Evolutionary conservation across 2,888 invertebrate genomes (phyloP).

Genomic region (Muschampia plurimacula): DNA sequence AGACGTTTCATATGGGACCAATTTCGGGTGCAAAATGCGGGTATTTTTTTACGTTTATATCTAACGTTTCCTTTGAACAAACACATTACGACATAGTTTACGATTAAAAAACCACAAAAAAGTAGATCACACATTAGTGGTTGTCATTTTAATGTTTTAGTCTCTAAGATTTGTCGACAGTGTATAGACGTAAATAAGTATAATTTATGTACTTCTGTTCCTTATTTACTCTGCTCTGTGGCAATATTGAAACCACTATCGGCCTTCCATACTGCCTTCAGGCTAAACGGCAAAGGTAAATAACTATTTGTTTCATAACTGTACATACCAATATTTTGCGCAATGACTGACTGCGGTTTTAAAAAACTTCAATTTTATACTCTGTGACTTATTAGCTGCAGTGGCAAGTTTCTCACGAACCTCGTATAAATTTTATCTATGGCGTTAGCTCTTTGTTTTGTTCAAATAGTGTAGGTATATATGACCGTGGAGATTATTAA

Average conservation of each 20-base stretch:
- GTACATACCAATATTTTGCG: constrained; percentile 38
- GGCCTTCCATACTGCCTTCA: constrained; percentile 27
- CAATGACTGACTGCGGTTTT: constrained; percentile 27
- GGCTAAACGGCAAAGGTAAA: constrained; percentile 34
- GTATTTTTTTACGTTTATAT: no score
- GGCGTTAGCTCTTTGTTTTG: constrained; percentile 2
- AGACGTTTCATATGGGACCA: no score
- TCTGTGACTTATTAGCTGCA: constrained; percentile 22
- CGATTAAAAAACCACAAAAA: no score
- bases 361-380: constrained; percentile 25
- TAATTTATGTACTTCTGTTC: not conserved
- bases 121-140: no score
- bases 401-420: constrained; percentile 25
- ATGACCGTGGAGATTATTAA: not conserved
- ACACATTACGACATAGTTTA: no score
- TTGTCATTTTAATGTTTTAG: no score
- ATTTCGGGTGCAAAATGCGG: no score
- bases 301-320: constrained; percentile 37
- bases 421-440: not conserved
- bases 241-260: not conserved
- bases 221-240: constrained; percentile 2
- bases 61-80: no score
- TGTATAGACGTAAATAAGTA: no score
- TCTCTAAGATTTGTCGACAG: no score
- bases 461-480: not conserved